phyloP scores from a whole-genome alignment of 2,888 invertebrate species.

The Drosophila tripunctata region DNA sequence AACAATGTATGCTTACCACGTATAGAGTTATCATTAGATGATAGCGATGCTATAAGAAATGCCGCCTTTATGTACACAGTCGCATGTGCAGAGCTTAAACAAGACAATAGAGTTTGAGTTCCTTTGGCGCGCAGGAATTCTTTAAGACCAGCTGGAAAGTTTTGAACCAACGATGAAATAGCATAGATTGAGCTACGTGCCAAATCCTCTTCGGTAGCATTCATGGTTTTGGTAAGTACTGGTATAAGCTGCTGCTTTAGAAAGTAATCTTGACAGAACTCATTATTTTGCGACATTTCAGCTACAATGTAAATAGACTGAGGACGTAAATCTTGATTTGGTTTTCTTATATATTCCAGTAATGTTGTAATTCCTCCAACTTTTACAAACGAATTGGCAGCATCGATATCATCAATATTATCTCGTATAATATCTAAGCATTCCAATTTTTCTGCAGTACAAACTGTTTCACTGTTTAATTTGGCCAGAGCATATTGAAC shows the following conservation, averaged over 20 bases:
- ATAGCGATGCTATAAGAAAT: slow-evolving; percentile 61
- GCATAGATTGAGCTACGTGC: slow-evolving; percentile 62
- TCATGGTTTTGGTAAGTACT: slow-evolving; percentile 83
- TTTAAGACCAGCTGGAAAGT: slow-evolving; percentile 55
- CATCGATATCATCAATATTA: slow-evolving; percentile 65
- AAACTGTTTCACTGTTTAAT: slow-evolving; percentile 27
- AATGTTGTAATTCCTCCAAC: slow-evolving; percentile 49
- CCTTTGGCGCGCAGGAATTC: slow-evolving; percentile 57
- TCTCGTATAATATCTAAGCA: slow-evolving; percentile 52
- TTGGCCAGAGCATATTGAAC: slow-evolving; percentile 52
- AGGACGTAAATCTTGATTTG: slow-evolving; percentile 87
- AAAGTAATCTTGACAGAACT: slow-evolving; percentile 90
- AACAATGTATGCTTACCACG: slow-evolving; percentile 31
- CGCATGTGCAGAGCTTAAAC: slow-evolving; percentile 37
- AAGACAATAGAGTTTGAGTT: slow-evolving; percentile 38
- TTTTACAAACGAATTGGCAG: slow-evolving; percentile 63
- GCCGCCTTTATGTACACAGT: slow-evolving; percentile 64
- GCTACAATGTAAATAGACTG: slow-evolving; percentile 89
- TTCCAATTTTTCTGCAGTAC: slow-evolving; percentile 43
- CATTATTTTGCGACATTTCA: slow-evolving; percentile 93
- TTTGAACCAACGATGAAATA: slow-evolving; percentile 61
- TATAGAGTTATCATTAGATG: slow-evolving; percentile 35
- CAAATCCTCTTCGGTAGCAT: slow-evolving; percentile 40
- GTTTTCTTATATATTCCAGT: slow-evolving; percentile 29
- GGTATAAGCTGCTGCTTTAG: slow-evolving; percentile 88